These are phyloP conservation scores for Drosophila athabasca DNA, from an alignment of 1,140 invertebrate species.

Conservation along the genomic window DNA sequence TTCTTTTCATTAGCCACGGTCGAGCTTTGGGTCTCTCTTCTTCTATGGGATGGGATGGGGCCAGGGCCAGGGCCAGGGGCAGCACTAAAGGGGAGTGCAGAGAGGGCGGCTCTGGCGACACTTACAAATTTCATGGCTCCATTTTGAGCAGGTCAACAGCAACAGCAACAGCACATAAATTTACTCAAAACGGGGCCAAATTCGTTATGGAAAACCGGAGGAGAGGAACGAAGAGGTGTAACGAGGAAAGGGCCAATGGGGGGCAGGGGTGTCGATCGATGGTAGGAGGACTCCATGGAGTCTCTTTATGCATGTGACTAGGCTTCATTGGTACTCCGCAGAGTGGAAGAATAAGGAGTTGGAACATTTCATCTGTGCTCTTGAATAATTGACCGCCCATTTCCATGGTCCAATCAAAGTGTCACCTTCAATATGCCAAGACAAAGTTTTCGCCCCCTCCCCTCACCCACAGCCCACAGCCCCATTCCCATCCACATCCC, in stretches of 20 bases:
- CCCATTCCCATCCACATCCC: neutral
- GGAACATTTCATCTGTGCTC: neutral
- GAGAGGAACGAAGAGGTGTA: too few species aligned
- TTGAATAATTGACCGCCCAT: neutral
- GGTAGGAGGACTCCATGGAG: too few species aligned
- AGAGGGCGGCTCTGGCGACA: conserved; percentile 42
- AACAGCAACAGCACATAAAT: conserved; percentile 37
- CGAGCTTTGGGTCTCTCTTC: conserved; percentile 10
- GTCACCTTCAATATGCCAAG: conserved; percentile 36
- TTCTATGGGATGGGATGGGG: neutral
- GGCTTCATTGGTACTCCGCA: too few species aligned
- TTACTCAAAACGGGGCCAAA: conserved; percentile 37
- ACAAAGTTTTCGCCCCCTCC: neutral
- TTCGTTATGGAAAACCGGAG: conserved; percentile 3
- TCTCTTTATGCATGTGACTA: neutral
- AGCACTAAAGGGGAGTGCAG: conserved; percentile 25
- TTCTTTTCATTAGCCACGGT: conserved; percentile 80
- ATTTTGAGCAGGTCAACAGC: conserved; percentile 42
- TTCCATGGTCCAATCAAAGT: conserved; percentile 1
- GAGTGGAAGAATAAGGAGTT: neutral
- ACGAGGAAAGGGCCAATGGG: neutral
- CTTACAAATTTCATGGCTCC: conserved; percentile 70
- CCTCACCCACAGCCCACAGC: neutral
- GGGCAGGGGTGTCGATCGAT: neutral
- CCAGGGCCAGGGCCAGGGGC: neutral